Percentiles rank a stretch among this genome's conserved stretches.
Conservation (phyloP, 2,888 invertebrate genomes). For the Spodoptera exigua region DNA sequence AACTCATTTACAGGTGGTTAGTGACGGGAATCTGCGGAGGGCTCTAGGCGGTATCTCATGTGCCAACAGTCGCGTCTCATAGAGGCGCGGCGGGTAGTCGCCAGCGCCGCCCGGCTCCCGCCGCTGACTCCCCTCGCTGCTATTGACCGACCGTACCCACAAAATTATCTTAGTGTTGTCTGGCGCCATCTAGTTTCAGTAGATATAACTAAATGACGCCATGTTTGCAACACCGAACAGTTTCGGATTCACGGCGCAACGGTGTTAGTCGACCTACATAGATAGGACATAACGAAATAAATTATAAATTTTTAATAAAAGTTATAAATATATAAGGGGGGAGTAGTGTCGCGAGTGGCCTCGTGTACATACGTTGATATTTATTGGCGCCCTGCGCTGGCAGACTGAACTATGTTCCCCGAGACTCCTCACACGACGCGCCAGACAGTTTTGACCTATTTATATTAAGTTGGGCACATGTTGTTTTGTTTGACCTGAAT, state of each 20-base stretch:
- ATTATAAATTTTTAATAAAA: slow-evolving; percentile 86
- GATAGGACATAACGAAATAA: slow-evolving; percentile 88
- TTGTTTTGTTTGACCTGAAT: slow-evolving; percentile 89
- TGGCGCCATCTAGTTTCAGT: slow-evolving; percentile 57
- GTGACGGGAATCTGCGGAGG: slow-evolving; percentile 44
- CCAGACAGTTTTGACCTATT: slow-evolving; percentile 85
- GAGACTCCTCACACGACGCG: slow-evolving; percentile 74
- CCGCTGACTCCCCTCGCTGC: slow-evolving; percentile 43
- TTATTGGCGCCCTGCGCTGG: slow-evolving; percentile 84
- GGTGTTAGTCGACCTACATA: slow-evolving; percentile 81
- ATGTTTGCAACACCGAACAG: slow-evolving; percentile 48
- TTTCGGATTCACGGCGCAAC: slow-evolving; percentile 59
- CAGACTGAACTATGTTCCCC: slow-evolving; percentile 76
- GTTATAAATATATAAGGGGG: slow-evolving; percentile 80
- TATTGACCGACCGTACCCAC: slow-evolving; percentile 49
- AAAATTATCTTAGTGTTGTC: slow-evolving; percentile 51
- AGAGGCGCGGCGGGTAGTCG: slow-evolving; percentile 11
- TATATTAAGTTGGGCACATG: slow-evolving; percentile 87
- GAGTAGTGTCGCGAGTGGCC: slow-evolving; percentile 80
- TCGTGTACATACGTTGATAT: slow-evolving; percentile 88
- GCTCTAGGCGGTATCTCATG: slow-evolving; percentile 21
- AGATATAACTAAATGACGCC: slow-evolving; percentile 54
- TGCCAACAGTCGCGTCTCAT: slow-evolving; percentile 27
- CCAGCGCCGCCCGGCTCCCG: slow-evolving; percentile 23
- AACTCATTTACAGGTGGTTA: slow-evolving; percentile 47